Evolutionary conservation across 2,888 invertebrate genomes (phyloP).

Genomic region (Eupithecia insigniata): DNA sequence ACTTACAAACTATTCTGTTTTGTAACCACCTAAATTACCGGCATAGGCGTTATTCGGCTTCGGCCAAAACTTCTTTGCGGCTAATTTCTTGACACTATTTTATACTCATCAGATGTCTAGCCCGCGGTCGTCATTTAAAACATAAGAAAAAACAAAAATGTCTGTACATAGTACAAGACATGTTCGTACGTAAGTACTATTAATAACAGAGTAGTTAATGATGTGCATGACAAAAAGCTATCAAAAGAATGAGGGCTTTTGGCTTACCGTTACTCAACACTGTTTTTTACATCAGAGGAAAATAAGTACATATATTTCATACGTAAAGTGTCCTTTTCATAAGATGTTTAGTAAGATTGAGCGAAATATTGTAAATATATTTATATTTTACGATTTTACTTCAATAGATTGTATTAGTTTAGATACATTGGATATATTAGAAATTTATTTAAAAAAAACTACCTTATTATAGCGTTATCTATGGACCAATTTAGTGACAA

Average conservation of each 20-base stretch:
- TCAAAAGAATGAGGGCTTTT: conserved; percentile 33
- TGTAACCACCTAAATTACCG: neutral
- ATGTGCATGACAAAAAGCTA: conserved; percentile 40
- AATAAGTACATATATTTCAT: neutral
- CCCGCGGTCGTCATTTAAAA: conserved; percentile 35
- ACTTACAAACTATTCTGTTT: too few relatives aligned
- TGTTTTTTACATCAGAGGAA: conserved; percentile 19
- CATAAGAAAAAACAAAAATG: conserved; percentile 25
- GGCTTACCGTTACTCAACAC: conserved; percentile 36
- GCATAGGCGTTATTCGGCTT: conserved; percentile 16
- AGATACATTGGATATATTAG: too few relatives aligned
- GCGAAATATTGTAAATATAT: neutral
- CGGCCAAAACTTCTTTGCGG: neutral
- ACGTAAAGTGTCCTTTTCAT: conserved; percentile 1
- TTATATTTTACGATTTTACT: too few relatives aligned
- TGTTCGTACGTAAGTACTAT: conserved; percentile 16
- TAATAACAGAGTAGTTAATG: conserved; percentile 32
- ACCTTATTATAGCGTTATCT: too few relatives aligned
- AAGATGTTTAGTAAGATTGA: neutral
- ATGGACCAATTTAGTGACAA: too few relatives aligned
- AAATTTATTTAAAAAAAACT: too few relatives aligned
- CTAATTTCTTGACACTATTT: neutral
- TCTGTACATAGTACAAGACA: conserved; percentile 18
- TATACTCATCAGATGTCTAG: conserved; percentile 21
- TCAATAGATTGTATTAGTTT: too few relatives aligned